phyloP scores from a whole-genome alignment of 2,113 vertebrate genomes.

The Odocoileus hemionus region DNA sequence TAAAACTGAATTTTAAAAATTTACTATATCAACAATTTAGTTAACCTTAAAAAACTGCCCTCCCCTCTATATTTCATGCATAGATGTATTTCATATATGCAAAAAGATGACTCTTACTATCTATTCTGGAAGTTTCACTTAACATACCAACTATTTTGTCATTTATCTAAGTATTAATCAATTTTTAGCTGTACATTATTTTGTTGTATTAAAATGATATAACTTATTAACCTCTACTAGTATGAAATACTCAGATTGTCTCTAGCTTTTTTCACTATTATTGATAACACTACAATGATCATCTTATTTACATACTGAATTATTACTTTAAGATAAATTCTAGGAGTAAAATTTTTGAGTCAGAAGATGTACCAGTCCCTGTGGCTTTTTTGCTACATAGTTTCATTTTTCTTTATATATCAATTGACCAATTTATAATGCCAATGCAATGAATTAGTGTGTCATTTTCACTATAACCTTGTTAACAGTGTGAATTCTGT shows the following conservation, averaged over 20 bases:
- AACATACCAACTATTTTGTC: neutral
- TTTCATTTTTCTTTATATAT: neutral
- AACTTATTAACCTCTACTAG: neutral
- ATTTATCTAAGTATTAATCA: neutral
- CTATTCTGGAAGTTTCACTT: neutral
- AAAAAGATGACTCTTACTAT: neutral
- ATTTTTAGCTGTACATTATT: neutral
- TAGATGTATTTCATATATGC: neutral
- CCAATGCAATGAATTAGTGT: neutral
- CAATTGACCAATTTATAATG: neutral
- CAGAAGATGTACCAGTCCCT: neutral
- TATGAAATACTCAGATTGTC: neutral
- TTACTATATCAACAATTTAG: neutral
- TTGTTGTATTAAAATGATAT: neutral
- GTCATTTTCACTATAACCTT: neutral
- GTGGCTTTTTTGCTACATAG: neutral
- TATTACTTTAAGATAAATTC: neutral
- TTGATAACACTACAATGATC: neutral
- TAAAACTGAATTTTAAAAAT: neutral
- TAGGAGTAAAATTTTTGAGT: neutral
- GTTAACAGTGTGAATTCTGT: neutral
- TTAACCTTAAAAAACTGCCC: neutral
- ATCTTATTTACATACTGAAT: neutral
- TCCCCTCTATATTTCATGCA: neutral
- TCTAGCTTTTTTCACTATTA: neutral